A percentile compares a stretch with the other conserved stretches of the same genome.
Conservation (phyloP, 2,888 invertebrate genomes). For the Drosophila mercatorum region DNA sequence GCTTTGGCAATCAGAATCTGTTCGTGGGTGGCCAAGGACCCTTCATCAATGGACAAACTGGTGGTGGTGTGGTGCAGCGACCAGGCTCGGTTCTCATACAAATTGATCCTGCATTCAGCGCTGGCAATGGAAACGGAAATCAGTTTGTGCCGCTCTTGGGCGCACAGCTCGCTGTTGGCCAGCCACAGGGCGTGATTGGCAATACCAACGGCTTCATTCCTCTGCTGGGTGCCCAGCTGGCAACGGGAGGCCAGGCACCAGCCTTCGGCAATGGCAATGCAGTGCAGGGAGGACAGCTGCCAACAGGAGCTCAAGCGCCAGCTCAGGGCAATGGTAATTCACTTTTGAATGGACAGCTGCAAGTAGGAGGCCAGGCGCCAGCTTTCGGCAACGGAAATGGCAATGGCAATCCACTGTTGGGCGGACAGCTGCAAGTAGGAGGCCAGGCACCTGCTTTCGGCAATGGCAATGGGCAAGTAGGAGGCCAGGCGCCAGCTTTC, state of each 20-base stretch:
- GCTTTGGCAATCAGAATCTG: slow-evolving; percentile 46
- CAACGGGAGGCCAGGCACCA: slow-evolving; percentile 18
- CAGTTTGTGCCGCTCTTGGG: slow-evolving; percentile 23
- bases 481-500: slow-evolving; percentile 11
- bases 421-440: slow-evolving; percentile 31
- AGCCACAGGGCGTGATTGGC: slow-evolving; percentile 12
- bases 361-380: slow-evolving; percentile 17
- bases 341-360: slow-evolving; percentile 24
- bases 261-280: slow-evolving; percentile 4
- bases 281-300: slow-evolving; percentile 22
- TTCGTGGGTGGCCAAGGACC: slow-evolving; percentile 31
- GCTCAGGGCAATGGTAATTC: not conserved
- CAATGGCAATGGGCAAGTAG: slow-evolving; percentile 27
- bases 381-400: not conserved
- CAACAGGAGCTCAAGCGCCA: not conserved
- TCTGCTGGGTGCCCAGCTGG: slow-evolving; percentile 32
- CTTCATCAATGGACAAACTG: slow-evolving; percentile 13
- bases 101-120: slow-evolving; percentile 49
- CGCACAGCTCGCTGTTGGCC: slow-evolving; percentile 41
- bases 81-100: slow-evolving; percentile 45
- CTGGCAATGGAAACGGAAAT: slow-evolving; percentile 3
- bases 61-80: slow-evolving; percentile 17
- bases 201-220: slow-evolving; percentile 15
- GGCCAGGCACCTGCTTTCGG: slow-evolving; percentile 21
- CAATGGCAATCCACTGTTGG: not conserved